Evolutionary conservation across 2,888 invertebrate species (phyloP).

Genomic region (Hyposoter didymator): DNA sequence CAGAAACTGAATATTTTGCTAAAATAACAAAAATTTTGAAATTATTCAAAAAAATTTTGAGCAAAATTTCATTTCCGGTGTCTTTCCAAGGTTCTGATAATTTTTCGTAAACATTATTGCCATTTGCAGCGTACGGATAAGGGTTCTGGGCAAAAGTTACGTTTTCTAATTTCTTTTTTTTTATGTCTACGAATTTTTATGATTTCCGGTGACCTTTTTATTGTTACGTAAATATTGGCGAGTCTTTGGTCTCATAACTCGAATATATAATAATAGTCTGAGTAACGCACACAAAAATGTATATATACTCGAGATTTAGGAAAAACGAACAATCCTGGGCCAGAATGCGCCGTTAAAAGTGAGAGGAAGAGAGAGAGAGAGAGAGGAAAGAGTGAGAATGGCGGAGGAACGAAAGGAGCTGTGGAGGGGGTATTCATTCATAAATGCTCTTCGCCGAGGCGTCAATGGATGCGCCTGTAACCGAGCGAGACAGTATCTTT

Average conservation of each 20-base stretch:
- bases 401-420: constrained; percentile 48
- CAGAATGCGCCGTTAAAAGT: constrained; percentile 26
- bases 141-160: not conserved
- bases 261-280: constrained; percentile 32
- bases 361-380: constrained; percentile 40
- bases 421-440: constrained; percentile 79
- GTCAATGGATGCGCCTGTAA: constrained; percentile 82
- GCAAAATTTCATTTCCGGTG: too few species aligned
- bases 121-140: not conserved
- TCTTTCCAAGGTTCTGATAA: not conserved
- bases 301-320: constrained; percentile 25
- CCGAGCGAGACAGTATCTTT: constrained; percentile 69
- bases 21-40: too few species aligned
- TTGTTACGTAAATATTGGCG: constrained; percentile 35
- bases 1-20: too few species aligned
- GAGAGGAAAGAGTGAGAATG: constrained; percentile 39
- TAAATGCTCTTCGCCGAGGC: constrained; percentile 80
- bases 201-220: constrained; percentile 20
- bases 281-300: not conserved
- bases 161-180: not conserved
- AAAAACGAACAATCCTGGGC: constrained; percentile 24
- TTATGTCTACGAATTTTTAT: constrained; percentile 33
- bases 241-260: constrained; percentile 26
- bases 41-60: too few species aligned
- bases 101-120: not conserved